Evolutionary conservation across 1,140 invertebrate species (phyloP).

Genomic region (Drosophila kohkoa): DNA sequence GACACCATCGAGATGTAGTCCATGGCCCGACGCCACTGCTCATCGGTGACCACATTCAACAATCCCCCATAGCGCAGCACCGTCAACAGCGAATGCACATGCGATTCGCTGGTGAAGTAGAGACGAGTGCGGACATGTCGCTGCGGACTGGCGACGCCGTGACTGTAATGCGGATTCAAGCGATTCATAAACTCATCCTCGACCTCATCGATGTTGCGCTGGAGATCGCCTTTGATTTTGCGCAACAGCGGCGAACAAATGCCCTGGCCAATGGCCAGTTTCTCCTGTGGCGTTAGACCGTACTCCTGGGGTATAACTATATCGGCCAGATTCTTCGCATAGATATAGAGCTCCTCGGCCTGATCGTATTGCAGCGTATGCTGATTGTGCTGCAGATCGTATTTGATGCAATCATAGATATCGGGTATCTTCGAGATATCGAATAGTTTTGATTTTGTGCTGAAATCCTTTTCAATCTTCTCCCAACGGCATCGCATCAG

Average conservation of each 20-base stretch:
- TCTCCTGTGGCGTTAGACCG: slow-evolving; percentile 97
- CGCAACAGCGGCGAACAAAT: slow-evolving; percentile 98
- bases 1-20: slow-evolving; percentile 98
- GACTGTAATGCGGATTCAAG: slow-evolving; percentile 98
- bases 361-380: slow-evolving; percentile 97
- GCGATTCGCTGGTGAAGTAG: slow-evolving; percentile 99
- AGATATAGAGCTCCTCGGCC: slow-evolving; percentile 97
- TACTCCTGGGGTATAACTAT: slow-evolving; percentile 99
- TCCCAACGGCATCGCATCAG: slow-evolving; percentile 98
- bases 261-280: slow-evolving; percentile 98
- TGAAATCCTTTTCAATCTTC: slow-evolving; percentile 99
- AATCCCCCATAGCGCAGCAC: slow-evolving; percentile 97
- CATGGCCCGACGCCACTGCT: slow-evolving; percentile 99
- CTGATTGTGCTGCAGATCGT: slow-evolving; percentile 99
- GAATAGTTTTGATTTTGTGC: slow-evolving; percentile 94
- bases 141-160: slow-evolving; percentile 98
- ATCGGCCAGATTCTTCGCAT: slow-evolving; percentile 98
- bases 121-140: slow-evolving; percentile 98
- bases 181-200: slow-evolving; percentile 97
- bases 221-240: slow-evolving; percentile 98
- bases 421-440: slow-evolving; percentile 99
- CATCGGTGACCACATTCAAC: slow-evolving; percentile 95
- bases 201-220: slow-evolving; percentile 95
- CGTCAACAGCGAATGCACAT: slow-evolving; percentile 98
- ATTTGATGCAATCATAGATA: slow-evolving; percentile 99